Base-by-base conservation (phyloP, 2,888 invertebrate species). In the Lochmaea capreae region DNA sequence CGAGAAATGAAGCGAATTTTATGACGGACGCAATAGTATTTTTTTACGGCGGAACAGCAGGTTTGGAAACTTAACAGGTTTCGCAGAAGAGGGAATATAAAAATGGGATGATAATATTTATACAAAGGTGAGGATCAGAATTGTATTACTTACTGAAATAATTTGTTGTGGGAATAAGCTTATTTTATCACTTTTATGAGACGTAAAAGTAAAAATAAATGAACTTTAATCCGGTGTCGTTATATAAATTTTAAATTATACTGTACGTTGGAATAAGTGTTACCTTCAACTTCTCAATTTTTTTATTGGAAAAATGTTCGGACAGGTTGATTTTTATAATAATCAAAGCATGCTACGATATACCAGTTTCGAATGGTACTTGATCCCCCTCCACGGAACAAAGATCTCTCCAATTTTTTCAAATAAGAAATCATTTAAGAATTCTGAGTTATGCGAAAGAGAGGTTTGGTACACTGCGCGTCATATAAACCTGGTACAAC, bases 1-100 rank as follows among this genome's bases (percentile, higher is more conserved):
- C 66, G 70, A 68, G 18, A 69, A 66, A 69, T 70, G 70, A 61
- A 61, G 63, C 16, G 73, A 61, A 66, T 62, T 68, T 59, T 71
- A 71, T 61, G 62, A 61, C 12, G 57, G 22, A 33, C n/a, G 39
- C 26, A 65, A 71, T 57, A 58, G 57, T 63, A 58, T 57, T 58
- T 61, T 71, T 71, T 65, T 71, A 26, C 39, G 22, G 14, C 33
- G 39, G 18, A 43, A 43, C 6, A n/a, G 62, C 43, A 63, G 62
- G 43, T 63, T 63, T 63, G 62, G 10, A 43, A 63, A 63, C 10
- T 63, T 63, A 39, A 63, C 62, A 63, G 43, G 43, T 43, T 59
- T 43, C n/a, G 18, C 62, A 42, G 43, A 42, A 63, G 18, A 62
- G 62, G 33, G 5, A 63, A 43, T 63, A 42, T 63, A 39, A 63